Percentiles rank a stretch among this genome's conserved stretches.
Evolutionary conservation across 2,888 invertebrate species (phyloP).

Genomic region (Hemaris fuciformis): DNA sequence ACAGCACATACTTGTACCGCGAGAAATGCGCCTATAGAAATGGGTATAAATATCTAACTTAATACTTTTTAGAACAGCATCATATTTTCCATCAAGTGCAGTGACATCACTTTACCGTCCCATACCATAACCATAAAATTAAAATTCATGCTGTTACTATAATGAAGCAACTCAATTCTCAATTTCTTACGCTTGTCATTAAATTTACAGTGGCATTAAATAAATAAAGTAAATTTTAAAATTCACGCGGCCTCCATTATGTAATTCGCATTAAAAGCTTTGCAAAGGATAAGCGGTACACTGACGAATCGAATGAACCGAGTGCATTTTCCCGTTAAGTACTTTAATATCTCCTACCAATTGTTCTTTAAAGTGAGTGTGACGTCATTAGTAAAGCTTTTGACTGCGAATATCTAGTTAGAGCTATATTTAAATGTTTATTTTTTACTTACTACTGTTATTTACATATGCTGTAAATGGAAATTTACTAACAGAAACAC

Average conservation of each 20-base stretch:
- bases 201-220: not conserved
- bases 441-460: too few species aligned
- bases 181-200: too few species aligned
- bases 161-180: too few species aligned
- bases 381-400: not conserved
- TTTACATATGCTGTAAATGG: too few species aligned
- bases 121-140: too few species aligned
- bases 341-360: slow-evolving; percentile 42
- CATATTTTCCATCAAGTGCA: too few species aligned
- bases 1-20: too few species aligned
- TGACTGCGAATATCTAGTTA: not conserved
- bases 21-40: too few species aligned
- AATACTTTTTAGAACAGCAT: too few species aligned
- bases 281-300: slow-evolving; percentile 43
- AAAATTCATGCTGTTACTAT: too few species aligned
- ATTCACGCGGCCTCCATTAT: slow-evolving; percentile 27
- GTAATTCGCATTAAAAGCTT: slow-evolving; percentile 55
- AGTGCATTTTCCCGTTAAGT: slow-evolving; percentile 59
- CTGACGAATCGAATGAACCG: slow-evolving; percentile 34
- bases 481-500: too few species aligned
- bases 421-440: not conserved
- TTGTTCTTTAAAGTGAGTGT: not conserved
- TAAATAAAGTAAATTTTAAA: slow-evolving; percentile 18
- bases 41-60: too few species aligned
- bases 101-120: not conserved